These are phyloP conservation scores for Orthonevra nobilis DNA, from an alignment of 2,888 invertebrate species.

Conservation along the genomic window DNA sequence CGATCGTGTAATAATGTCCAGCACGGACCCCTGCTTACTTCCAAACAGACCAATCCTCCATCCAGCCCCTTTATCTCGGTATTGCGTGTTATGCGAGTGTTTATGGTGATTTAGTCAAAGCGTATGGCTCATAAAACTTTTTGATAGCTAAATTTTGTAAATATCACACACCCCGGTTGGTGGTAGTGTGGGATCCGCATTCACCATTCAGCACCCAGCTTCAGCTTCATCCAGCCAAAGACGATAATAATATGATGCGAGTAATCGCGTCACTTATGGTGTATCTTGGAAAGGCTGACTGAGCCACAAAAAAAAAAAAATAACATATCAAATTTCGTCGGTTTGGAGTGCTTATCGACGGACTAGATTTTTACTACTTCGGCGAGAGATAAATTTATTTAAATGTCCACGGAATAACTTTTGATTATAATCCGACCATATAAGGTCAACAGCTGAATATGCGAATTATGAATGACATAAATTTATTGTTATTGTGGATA, in stretches of 20 bases:
- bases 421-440: constrained; percentile 36
- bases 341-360: constrained; percentile 53
- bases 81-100: constrained; percentile 74
- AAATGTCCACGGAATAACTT: constrained; percentile 34
- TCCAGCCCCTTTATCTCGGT: constrained; percentile 17
- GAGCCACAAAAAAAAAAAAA: no score
- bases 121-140: constrained; percentile 80
- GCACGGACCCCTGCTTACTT: constrained; percentile 27
- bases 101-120: constrained; percentile 80
- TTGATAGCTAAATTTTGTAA: constrained; percentile 79
- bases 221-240: no score
- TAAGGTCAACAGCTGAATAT: constrained; percentile 57
- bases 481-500: constrained; percentile 64
- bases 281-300: constrained; percentile 23
- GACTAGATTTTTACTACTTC: constrained; percentile 56
- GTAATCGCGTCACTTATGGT: constrained; percentile 44
- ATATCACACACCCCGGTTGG: constrained; percentile 29
- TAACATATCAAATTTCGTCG: constrained; percentile 48
- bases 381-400: constrained; percentile 28
- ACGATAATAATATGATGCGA: constrained; percentile 41
- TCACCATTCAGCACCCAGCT: no score
- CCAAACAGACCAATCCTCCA: neutral
- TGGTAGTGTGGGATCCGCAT: neutral
- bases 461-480: constrained; percentile 66
- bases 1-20: constrained; percentile 50